Evolutionary conservation across 2,797 vertebrate species (phyloP), one percentile per base, ranked within the genome.

Genomic region (Austrolebias charrua): DNA sequence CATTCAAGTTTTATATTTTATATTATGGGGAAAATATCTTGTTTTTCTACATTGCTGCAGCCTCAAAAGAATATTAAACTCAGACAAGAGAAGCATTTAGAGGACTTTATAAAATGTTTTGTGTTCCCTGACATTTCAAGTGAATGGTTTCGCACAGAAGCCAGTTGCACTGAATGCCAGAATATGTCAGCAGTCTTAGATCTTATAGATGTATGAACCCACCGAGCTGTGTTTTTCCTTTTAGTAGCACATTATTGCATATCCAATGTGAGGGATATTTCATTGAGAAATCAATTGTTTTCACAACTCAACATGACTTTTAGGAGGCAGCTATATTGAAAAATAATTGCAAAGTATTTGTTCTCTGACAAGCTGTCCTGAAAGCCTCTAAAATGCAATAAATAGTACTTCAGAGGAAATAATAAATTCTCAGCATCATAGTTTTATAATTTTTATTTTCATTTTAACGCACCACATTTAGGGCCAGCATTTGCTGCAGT

Each of bases 31-130:
- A 66, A 69, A 71, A 16, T 43, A 60, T 53, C 73, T 63, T 35
- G 59, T 74, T 86, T 56, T 55, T 71, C 76, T 70, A 24, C 59
- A 68, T 54, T 60, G 28, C 72, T 58, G 51, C 56, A 56, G 38
- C 71, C 76, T 83, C 46, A 65, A 70, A 71, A 67, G 48, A 78
- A 88, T 76, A 78, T 56, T 77, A 75, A 63, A 73, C 9, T 18
- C 46, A 60, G 63, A 56, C 33, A 73, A 65, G 67, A 73, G 56
- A 40, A 68, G 56, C 62, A 45, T 53, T 70, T 63, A 69, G 20
- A 74, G 76, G 77, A 77, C 79, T 66, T 72, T 65, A 56, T 69
- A 33, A 77, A 80, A 66, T 64, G 50, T 69, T 80, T 70, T 75
- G 65, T 60, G 31, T 46, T 62, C 54, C 45, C 48, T 80, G 74